Evolutionary conservation across 2,888 invertebrate genomes (phyloP).

Genomic region (Drosophila acutilabella): DNA sequence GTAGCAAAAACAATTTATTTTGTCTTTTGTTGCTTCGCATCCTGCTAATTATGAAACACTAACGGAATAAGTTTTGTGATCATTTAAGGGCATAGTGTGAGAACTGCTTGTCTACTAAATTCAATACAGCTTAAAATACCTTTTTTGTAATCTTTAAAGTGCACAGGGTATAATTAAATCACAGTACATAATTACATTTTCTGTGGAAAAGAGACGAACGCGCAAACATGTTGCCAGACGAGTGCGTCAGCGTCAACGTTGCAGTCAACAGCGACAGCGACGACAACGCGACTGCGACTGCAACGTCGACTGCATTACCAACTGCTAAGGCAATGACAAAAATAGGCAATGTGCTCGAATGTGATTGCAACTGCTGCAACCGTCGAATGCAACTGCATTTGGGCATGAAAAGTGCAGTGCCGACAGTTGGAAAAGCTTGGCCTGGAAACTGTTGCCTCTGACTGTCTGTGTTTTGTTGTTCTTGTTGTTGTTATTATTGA

Average conservation of each 20-base stretch:
- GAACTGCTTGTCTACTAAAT: background rate
- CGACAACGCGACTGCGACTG: conserved; percentile 3
- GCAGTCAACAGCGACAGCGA: background rate
- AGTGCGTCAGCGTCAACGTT: conserved; percentile 54
- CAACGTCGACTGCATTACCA: conserved; percentile 6
- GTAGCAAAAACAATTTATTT: no score
- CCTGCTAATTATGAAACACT: no score
- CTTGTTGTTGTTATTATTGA: conserved; percentile 58
- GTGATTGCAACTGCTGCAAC: conserved; percentile 34
- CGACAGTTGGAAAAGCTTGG: conserved; percentile 70
- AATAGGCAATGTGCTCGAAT: conserved; percentile 62
- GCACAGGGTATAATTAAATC: conserved; percentile 57
- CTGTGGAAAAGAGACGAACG: conserved; percentile 65
- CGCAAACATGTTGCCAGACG: conserved; percentile 66
- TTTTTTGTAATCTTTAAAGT: background rate
- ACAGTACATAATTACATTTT: conserved; percentile 64
- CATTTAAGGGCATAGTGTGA: background rate
- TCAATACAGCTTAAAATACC: background rate
- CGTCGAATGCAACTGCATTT: conserved; percentile 59
- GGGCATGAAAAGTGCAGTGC: conserved; percentile 69
- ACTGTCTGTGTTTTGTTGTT: conserved; percentile 23
- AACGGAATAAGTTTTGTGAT: background rate
- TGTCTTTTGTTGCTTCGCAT: no score
- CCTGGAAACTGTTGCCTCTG: conserved; percentile 48
- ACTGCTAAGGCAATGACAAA: conserved; percentile 52